Evolutionary conservation across 2,113 vertebrate genomes (phyloP).

Genomic region (Catagonus wagneri): DNA sequence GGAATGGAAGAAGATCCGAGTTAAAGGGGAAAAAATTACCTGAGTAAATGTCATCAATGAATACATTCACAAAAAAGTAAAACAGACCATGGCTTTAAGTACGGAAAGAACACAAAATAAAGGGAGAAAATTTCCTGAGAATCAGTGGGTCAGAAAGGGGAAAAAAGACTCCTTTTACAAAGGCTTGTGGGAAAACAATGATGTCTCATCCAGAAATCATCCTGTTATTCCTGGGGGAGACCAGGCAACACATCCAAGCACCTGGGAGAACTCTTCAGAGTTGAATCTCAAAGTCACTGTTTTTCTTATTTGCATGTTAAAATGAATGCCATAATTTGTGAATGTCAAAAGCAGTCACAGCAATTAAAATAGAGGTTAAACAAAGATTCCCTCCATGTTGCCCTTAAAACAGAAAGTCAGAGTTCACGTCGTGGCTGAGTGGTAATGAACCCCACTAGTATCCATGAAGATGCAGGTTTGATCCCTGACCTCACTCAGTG

Average conservation of each 20-base stretch:
- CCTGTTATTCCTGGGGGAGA: neutral
- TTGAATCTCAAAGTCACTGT: conserved; percentile 10
- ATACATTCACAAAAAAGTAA: conserved; percentile 36
- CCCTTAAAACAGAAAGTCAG: conserved; percentile 62
- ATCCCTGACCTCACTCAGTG: too few species aligned
- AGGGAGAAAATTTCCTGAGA: neutral
- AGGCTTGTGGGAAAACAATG: neutral
- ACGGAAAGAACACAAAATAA: conserved; percentile 8
- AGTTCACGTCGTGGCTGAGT: too few species aligned
- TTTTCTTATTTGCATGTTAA: conserved; percentile 53
- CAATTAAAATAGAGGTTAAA: conserved; percentile 73
- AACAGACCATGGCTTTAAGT: conserved; percentile 16
- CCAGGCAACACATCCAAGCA: neutral
- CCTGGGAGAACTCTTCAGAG: neutral
- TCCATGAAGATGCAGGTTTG: too few species aligned
- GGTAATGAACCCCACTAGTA: too few species aligned
- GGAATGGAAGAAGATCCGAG: conserved; percentile 49
- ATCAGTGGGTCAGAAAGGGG: neutral
- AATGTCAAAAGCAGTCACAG: conserved; percentile 66
- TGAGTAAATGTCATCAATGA: conserved; percentile 66
- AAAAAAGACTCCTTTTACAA: conserved; percentile 24
- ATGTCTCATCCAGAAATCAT: neutral
- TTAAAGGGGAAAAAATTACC: conserved; percentile 46
- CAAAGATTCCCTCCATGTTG: conserved; percentile 56
- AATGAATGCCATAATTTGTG: conserved; percentile 66